Evolutionary conservation across 2,113 vertebrate species (phyloP), one percentile per base, ranked within the genome.

Genomic region (Barnardius zonarius): DNA sequence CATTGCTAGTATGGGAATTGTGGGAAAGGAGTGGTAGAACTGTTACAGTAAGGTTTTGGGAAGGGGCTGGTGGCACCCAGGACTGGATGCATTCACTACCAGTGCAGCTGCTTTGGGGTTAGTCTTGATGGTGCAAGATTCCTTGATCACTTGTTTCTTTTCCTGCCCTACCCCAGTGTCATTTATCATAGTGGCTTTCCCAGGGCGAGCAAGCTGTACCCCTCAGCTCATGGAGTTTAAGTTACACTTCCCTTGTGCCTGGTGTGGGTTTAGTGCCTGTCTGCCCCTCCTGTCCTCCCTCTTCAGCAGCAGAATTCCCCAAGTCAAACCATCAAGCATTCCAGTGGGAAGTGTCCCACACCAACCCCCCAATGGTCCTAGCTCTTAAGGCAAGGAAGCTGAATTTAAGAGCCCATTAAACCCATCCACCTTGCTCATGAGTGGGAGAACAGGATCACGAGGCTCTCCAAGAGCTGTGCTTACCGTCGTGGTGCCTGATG

Each of bases 31-130:
- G 52, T 24, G 70, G 85, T 64, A 48, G 74, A 67, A 39, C 67
- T 67, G 22, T 63, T 69, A 27, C 6, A 14, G 83, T 24, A 33
- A 67, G 88, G 85, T 49, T 92, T 77, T 80, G 74, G 88, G 76
- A 86, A 83, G 30, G 76, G 57, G 86, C 46, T 62, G 61, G 44
- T 54, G 69, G 74, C 78, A 75, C 57, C 91, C 49, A 10, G 10
- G 70, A 37, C 68, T 61, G 72, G 76, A 63, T 64, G 83, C 1
- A 13, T 68, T 74, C 74, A 18, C 72, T 76, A 27, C 62, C 85
- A 51, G 66, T 67, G 83, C 77, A 68, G 86, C 79, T 72, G 95
- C 83, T 91, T 88, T 92, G 94, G 93, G 76, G 66, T 95, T 41
- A 52, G 84, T 80, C 75, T 28, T n/a, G 70, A 48, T 70, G 79